A percentile compares a stretch with the other conserved stretches of the same genome.
phyloP scores from a whole-genome alignment of 2,113 vertebrate genomes.

The Nasalis larvatus region DNA sequence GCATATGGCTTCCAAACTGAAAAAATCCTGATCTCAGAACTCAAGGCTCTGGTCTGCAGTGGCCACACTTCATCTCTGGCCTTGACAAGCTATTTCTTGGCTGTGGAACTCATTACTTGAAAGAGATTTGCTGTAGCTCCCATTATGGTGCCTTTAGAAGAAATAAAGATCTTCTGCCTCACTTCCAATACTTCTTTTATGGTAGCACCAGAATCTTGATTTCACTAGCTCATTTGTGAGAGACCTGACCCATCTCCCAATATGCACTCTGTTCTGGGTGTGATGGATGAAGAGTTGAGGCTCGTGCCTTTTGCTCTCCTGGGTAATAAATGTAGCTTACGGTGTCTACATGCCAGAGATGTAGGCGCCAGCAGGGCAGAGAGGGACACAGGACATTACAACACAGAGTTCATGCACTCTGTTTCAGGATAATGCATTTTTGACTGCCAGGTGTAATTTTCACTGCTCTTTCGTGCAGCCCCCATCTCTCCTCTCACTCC shows the following conservation, averaged over 20 bases:
- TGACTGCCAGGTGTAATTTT: neutral
- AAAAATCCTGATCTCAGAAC: neutral
- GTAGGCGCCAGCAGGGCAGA: neutral
- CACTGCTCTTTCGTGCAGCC: neutral
- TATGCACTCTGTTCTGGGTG: neutral
- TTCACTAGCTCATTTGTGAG: neutral
- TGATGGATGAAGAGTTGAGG: constrained; percentile 17
- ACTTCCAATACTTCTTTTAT: constrained; percentile 54
- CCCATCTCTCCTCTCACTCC: constrained; percentile 20
- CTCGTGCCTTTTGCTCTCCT: neutral
- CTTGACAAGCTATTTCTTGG: neutral
- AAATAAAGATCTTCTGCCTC: constrained; percentile 26
- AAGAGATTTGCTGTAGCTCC: neutral
- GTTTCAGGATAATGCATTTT: constrained; percentile 54
- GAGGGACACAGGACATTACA: neutral
- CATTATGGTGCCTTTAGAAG: neutral
- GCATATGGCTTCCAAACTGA: neutral
- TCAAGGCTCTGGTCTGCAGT: rapidly evolving
- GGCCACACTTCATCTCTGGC: neutral
- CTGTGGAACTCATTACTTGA: neutral
- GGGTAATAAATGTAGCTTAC: constrained; percentile 43
- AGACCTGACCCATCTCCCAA: neutral
- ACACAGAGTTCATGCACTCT: neutral
- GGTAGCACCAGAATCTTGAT: constrained; percentile 38
- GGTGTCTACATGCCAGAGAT: neutral